Base-by-base conservation (phyloP, 2,113 vertebrate species). In the Euleptes europaea region DNA sequence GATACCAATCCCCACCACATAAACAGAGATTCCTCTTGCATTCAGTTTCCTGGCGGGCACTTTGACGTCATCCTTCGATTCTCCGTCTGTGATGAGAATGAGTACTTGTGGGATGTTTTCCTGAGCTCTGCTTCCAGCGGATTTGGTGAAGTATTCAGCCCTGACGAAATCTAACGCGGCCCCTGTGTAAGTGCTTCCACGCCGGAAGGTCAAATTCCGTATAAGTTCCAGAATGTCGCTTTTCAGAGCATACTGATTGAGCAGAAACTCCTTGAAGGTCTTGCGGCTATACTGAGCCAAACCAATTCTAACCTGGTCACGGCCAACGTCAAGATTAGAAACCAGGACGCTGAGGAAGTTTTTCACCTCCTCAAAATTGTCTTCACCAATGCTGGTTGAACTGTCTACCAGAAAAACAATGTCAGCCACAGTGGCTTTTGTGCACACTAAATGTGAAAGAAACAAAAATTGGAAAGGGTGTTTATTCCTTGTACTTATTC, bases 391-490 rank as follows among this genome's bases (percentile, higher is more conserved):
- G 91, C 95, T 97, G 44, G 91, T 84, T 40, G 97, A 98, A 75
- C 97, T 95, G 66, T 97, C 97, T 66, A 98, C 91, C 81, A 98
- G 91, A 89, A 98, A 97, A 40, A 98, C 96, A 57, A 98, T 94
- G 87, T 98, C 97, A 19, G 97, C 96, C 57, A 92, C 31, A 0
- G 86, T 93, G 60, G 95, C 96, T 83, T 94, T 92, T 91, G 88
- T 90, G 92, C 97, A 98, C 80, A 86, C 97, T 98, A 76, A 44
- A 83, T 83, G 38, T 86, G 31, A 83, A 66, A 67, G 28, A 73
- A 33, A 11, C 31, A 40, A 33, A 67, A 54, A 5, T 71, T 17
- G 1, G 35, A 80, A 38, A 47, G 26, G 26, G 3, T 69, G 35
- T 17, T 80, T 78, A 82, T 60, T 47, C 9, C 14, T 75, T 76